phyloP scores from a whole-genome alignment of 1,140 invertebrate genomes.

The Druon quercuslanigerum region DNA sequence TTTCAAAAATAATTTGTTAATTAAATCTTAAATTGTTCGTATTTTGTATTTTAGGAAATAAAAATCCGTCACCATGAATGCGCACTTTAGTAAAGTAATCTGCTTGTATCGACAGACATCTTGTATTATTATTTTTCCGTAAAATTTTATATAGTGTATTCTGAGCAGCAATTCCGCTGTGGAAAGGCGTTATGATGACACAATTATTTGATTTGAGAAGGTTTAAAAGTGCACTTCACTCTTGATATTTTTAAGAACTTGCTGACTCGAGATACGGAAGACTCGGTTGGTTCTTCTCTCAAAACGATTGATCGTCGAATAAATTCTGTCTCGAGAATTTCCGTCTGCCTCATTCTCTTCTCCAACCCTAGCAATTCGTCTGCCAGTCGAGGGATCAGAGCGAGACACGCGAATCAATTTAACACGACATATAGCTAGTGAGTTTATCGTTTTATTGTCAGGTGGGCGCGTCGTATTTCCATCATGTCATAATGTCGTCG shows the following conservation, averaged over 20 bases:
- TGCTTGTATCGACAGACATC: too few relatives aligned
- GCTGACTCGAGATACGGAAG: conserved; percentile 17
- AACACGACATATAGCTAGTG: conserved; percentile 23
- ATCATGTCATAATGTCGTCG: conserved; percentile 17
- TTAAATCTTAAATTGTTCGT: too few relatives aligned
- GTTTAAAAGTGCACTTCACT: not conserved
- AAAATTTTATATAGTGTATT: not conserved
- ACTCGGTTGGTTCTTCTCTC: conserved; percentile 1
- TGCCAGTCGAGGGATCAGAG: conserved; percentile 23
- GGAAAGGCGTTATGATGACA: not conserved
- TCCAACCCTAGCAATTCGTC: conserved; percentile 4
- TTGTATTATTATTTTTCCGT: too few relatives aligned
- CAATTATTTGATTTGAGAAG: not conserved
- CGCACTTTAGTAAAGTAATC: too few relatives aligned
- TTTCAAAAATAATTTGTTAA: too few relatives aligned
- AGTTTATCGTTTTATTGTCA: conserved; percentile 29
- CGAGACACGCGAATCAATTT: conserved; percentile 30
- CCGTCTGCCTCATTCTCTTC: conserved; percentile 21
- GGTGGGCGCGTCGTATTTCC: conserved; percentile 19
- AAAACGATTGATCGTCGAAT: conserved; percentile 26
- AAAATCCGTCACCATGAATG: too few relatives aligned
- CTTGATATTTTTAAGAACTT: conserved; percentile 31
- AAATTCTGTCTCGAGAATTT: conserved; percentile 30
- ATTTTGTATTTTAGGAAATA: too few relatives aligned
- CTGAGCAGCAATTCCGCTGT: not conserved